Evolutionary conservation across 1,140 invertebrate species (phyloP).

Genomic region (Thaumatotibia leucotreta): DNA sequence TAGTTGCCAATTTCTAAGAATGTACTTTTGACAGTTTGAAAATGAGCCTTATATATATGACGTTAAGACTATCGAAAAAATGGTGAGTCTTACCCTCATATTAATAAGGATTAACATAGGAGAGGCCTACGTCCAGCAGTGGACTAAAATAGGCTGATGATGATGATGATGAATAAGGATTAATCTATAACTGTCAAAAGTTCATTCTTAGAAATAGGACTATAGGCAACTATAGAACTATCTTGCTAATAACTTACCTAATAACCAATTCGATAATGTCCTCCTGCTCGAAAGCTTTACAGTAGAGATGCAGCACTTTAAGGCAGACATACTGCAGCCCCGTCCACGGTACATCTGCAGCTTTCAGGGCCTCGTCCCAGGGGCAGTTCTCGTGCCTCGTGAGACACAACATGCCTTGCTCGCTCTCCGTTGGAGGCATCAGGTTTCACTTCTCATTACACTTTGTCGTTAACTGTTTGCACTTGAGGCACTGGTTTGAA

Average conservation of each 20-base stretch:
- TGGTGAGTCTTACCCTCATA: too few relatives aligned
- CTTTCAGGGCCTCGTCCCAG: slow-evolving; percentile 74
- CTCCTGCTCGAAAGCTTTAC: slow-evolving; percentile 88
- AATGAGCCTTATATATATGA: too few relatives aligned
- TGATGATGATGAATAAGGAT: too few relatives aligned
- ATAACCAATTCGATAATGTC: slow-evolving; percentile 87
- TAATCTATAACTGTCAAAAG: too few relatives aligned
- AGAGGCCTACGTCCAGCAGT: too few relatives aligned
- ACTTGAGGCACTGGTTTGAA: not conserved
- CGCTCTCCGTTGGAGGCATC: slow-evolving; percentile 66
- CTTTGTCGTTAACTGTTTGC: not conserved
- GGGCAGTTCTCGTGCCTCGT: slow-evolving; percentile 78
- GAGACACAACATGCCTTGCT: slow-evolving; percentile 77
- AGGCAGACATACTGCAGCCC: slow-evolving; percentile 87
- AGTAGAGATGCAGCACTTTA: slow-evolving; percentile 87
- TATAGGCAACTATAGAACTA: not conserved
- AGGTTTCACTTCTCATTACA: not conserved
- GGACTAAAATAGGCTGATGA: too few relatives aligned
- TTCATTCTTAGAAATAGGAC: not conserved
- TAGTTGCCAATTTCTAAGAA: too few relatives aligned
- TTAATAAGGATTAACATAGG: too few relatives aligned
- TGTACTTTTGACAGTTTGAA: too few relatives aligned
- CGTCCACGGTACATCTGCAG: slow-evolving; percentile 82
- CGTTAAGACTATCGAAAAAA: too few relatives aligned
- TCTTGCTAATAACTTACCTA: slow-evolving; percentile 77